Percentiles rank a stretch among this genome's conserved stretches.
phyloP scores from a whole-genome alignment of 2,113 vertebrate species.

The Pomatorhinus ruficollis region DNA sequence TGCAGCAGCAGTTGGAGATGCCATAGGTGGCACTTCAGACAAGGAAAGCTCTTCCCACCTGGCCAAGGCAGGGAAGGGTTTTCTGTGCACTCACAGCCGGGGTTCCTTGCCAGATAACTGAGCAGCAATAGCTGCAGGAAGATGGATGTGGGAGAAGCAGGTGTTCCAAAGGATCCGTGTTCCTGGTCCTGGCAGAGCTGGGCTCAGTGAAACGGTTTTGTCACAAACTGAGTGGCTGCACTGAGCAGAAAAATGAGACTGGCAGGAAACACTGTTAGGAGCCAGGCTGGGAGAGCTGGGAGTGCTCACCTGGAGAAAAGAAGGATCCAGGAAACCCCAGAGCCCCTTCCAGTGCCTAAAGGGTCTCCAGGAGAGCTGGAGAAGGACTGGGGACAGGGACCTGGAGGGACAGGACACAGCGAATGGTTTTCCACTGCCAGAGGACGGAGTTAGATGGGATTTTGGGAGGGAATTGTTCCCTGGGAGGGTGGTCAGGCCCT shows the following conservation, averaged over 20 bases:
- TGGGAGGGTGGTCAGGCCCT: rapidly evolving
- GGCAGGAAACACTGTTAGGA: background rate
- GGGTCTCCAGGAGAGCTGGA: background rate
- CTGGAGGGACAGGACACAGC: background rate
- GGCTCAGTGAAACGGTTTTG: background rate
- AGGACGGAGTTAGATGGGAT: rapidly evolving
- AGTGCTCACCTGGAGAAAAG: background rate
- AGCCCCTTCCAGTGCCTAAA: background rate
- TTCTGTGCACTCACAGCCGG: background rate
- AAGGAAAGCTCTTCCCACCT: background rate
- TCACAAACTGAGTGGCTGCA: background rate
- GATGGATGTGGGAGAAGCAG: background rate
- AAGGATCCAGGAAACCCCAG: background rate
- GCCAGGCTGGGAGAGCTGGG: background rate
- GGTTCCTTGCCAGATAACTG: background rate
- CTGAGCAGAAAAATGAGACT: background rate
- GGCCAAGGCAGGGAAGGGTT: background rate
- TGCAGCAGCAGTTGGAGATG: background rate
- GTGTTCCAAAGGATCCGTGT: background rate
- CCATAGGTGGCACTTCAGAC: background rate
- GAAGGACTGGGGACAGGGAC: background rate
- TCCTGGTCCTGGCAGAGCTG: background rate
- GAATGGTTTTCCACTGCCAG: background rate
- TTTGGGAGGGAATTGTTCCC: background rate
- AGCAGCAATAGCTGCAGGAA: background rate